Evolutionary conservation across 2,888 invertebrate species (phyloP).

Genomic region (Athetis lepigone): DNA sequence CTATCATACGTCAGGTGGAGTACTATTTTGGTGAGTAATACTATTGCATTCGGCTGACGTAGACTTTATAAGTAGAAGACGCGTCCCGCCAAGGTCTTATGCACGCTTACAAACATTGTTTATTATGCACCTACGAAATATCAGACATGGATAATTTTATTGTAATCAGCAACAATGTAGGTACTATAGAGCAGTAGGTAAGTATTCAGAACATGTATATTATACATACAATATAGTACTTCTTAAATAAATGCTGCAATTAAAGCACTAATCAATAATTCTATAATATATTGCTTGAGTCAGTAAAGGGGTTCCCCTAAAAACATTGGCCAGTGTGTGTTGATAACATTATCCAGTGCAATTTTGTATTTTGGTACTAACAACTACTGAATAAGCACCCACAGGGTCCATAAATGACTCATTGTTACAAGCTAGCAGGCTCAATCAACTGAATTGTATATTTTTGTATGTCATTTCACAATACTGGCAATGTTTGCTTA

Average conservation of each 20-base stretch:
- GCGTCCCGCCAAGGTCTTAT: constrained; percentile 28
- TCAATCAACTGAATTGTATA: no score
- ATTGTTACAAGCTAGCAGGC: neutral
- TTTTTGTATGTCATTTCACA: no score
- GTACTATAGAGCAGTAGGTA: no score
- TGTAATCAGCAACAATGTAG: neutral
- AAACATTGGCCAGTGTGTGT: neutral
- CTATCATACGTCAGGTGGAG: constrained; percentile 93
- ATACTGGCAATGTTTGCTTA: no score
- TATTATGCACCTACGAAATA: neutral
- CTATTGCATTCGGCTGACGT: constrained; percentile 31
- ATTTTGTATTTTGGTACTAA: no score
- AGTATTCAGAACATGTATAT: no score
- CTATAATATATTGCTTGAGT: no score
- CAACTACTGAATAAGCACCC: no score
- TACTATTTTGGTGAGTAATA: constrained; percentile 90
- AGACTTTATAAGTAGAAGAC: constrained; percentile 34
- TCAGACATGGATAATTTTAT: neutral
- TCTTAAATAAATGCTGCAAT: no score
- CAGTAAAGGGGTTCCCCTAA: neutral
- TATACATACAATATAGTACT: no score
- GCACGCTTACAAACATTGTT: constrained; percentile 10
- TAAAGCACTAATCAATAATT: no score
- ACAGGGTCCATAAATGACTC: neutral
- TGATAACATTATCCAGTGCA: neutral